A percentile compares a stretch with the other conserved stretches of the same genome.
These are phyloP conservation scores for Nomada lathburiana DNA, from an alignment of 2,888 invertebrate genomes.

Conservation along the genomic window DNA sequence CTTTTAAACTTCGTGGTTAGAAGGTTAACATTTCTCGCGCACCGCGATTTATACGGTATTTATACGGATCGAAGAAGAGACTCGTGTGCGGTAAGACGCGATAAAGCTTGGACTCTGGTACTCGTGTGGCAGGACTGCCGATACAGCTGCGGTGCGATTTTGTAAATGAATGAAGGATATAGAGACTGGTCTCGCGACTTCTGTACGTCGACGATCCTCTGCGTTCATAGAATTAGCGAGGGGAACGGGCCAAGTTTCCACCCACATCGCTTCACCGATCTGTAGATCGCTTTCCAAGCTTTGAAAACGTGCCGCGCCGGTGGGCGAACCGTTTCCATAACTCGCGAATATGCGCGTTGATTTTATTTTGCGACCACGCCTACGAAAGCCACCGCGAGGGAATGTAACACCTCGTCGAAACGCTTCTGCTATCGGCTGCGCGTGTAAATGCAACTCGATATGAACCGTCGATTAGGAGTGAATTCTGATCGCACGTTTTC, in stretches of 20 bases:
- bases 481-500: too few relatives aligned
- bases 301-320: conserved; percentile 71
- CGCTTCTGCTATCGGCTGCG: background rate
- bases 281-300: conserved; percentile 76
- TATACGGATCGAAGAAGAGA: background rate
- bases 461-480: background rate
- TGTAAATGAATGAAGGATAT: conserved; percentile 28
- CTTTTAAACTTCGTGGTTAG: background rate
- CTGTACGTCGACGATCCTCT: conserved; percentile 51
- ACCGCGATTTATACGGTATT: background rate
- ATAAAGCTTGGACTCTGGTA: background rate
- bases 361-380: conserved; percentile 72
- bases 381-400: background rate
- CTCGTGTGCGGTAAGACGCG: background rate
- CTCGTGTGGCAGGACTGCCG: background rate
- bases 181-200: conserved; percentile 49
- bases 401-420: background rate
- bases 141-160: conserved; percentile 23
- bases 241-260: conserved; percentile 64
- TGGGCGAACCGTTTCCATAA: conserved; percentile 83
- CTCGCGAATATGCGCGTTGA: conserved; percentile 57
- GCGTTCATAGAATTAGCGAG: conserved; percentile 60
- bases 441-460: background rate
- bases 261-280: conserved; percentile 77
- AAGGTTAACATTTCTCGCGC: conserved; percentile 2